These are phyloP conservation scores for Gymnobelideus leadbeateri DNA, from an alignment of 2,113 vertebrate species.

Conservation along the genomic window DNA sequence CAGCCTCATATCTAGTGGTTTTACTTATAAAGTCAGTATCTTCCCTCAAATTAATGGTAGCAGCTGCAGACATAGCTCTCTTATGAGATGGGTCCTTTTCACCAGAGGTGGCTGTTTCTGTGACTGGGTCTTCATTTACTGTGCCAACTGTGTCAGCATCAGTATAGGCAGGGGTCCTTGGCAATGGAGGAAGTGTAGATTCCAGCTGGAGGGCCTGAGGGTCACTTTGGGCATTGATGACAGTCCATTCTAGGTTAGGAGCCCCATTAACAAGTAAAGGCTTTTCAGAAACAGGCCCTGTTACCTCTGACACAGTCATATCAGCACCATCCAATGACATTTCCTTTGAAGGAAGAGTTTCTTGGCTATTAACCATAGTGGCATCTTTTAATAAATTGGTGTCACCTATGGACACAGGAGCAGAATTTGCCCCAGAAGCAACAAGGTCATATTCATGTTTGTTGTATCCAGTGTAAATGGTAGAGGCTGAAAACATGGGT, in stretches of 20 bases:
- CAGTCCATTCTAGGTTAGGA: conserved; percentile 35
- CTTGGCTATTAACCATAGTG: conserved; percentile 12
- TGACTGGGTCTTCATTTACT: conserved; percentile 21
- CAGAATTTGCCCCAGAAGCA: conserved; percentile 23
- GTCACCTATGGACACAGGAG: not conserved
- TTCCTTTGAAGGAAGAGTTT: not conserved
- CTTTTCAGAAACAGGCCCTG: conserved; percentile 10
- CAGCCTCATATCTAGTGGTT: not conserved
- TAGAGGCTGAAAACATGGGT: not conserved
- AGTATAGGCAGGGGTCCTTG: not conserved
- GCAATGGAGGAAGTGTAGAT: not conserved
- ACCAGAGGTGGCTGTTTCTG: not conserved
- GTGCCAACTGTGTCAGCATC: not conserved
- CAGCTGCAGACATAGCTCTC: not conserved
- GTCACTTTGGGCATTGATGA: not conserved
- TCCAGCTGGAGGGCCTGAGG: not conserved
- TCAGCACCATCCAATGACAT: not conserved
- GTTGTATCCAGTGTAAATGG: conserved; percentile 24
- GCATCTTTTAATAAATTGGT: not conserved
- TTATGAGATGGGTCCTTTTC: not conserved
- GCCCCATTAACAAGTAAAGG: not conserved
- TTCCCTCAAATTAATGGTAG: not conserved
- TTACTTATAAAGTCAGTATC: not conserved
- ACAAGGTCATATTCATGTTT: conserved; percentile 5
- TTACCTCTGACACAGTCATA: not conserved